phyloP scores from a whole-genome alignment of 2,797 vertebrate genomes.

The Arctocebus calabarensis region DNA sequence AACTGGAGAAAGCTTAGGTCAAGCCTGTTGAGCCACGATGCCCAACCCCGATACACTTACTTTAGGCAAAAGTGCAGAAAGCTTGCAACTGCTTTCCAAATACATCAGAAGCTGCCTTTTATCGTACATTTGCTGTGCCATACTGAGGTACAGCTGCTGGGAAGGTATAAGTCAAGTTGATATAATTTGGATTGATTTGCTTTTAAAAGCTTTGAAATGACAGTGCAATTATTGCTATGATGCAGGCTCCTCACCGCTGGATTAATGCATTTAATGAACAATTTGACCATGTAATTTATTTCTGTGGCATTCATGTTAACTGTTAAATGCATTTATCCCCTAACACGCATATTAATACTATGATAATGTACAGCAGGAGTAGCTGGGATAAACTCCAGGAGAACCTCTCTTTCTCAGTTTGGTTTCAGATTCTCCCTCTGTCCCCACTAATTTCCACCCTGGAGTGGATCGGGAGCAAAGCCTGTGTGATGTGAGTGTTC shows the following conservation, averaged over 20 bases:
- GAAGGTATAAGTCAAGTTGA: slow-evolving; percentile 78
- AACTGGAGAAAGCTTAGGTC: slow-evolving; percentile 8
- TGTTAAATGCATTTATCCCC: slow-evolving; percentile 74
- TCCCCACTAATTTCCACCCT: neutral
- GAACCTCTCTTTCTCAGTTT: neutral
- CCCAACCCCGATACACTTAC: neutral
- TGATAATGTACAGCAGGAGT: neutral
- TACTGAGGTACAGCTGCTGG: slow-evolving; percentile 75
- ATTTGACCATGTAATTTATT: slow-evolving; percentile 85
- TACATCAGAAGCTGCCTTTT: slow-evolving; percentile 51
- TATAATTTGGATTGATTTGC: slow-evolving; percentile 84
- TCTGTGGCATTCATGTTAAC: slow-evolving; percentile 71
- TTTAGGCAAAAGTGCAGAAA: slow-evolving; percentile 16
- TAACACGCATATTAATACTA: slow-evolving; percentile 39
- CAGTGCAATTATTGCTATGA: slow-evolving; percentile 80
- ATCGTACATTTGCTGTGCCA: slow-evolving; percentile 29
- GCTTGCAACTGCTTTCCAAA: slow-evolving; percentile 50
- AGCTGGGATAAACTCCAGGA: neutral
- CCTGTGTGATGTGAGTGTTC: neutral
- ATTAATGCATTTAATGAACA: slow-evolving; percentile 83
- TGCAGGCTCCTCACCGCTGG: slow-evolving; percentile 67
- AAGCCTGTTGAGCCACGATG: neutral
- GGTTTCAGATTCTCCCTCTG: slow-evolving; percentile 11
- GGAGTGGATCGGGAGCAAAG: neutral
- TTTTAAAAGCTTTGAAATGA: slow-evolving; percentile 87